Percentiles rank a stretch among this genome's conserved stretches.
Evolutionary conservation across 1,140 invertebrate genomes (phyloP).

Genomic region (Sitophilus oryzae): DNA sequence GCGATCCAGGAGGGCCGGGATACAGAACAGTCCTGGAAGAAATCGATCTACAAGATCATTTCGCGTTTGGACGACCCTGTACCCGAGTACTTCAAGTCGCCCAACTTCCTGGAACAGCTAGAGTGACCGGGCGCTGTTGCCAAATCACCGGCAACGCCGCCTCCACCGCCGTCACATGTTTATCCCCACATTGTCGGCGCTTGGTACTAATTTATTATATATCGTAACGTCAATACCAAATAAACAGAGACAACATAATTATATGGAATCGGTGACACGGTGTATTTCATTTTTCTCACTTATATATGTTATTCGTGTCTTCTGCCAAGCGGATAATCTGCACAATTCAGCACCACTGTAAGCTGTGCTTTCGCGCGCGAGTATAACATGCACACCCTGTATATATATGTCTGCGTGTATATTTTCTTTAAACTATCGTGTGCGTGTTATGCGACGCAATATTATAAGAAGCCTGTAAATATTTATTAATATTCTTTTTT

Average conservation of each 20-base stretch:
- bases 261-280: constrained; percentile 42
- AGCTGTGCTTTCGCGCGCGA: constrained; percentile 30
- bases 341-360: constrained; percentile 36
- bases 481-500: constrained; percentile 28
- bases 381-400: constrained; percentile 6
- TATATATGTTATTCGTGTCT: no score
- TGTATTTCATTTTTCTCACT: no score
- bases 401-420: constrained; percentile 32
- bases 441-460: no score
- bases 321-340: background rate
- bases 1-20: constrained; percentile 94
- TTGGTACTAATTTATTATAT: constrained; percentile 25
- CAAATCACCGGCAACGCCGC: constrained; percentile 18
- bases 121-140: constrained; percentile 61
- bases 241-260: no score
- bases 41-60: constrained; percentile 99
- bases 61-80: constrained; percentile 96
- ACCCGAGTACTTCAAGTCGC: constrained; percentile 99
- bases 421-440: no score
- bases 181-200: constrained; percentile 5
- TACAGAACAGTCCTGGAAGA: constrained; percentile 99
- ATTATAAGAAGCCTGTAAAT: constrained; percentile 33
- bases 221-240: no score
- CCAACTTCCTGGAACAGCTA: constrained; percentile 97
- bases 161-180: no score